Evolutionary conservation across 1,140 invertebrate genomes (phyloP), one percentile per base, ranked within the genome.

Genomic region (Lepidurus packardi): DNA sequence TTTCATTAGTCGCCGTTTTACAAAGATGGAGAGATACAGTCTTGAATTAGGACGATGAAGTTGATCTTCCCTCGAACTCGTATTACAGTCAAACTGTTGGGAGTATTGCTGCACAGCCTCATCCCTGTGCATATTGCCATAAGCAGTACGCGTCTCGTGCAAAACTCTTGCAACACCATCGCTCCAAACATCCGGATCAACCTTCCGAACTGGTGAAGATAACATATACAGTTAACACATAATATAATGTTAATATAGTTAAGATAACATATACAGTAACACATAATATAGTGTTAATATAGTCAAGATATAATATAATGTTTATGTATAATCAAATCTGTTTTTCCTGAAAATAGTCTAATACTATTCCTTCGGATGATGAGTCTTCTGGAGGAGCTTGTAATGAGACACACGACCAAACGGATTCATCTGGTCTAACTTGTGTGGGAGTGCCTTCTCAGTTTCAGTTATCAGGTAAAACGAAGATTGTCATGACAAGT

Each of bases 121-220:
- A 93, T 82, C 86, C 88, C 65, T 95, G 93, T 83, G 87, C 89
- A 76, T 93, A 91, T 89, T 95, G 93, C 84, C 91, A 93, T 83
- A 93, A 93, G 82, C 92, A 95, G 82, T 94, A 94, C 84, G 92
- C 93, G 2, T 90, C 90, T 80, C 92, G 92, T 83, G 92, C 92
- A 2, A 94, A 94, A 83, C 85, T 95, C 6, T 84, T 93, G 79
- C 91, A 93, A 82, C 93, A 95, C 85, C 91, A 93, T 83, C 87
- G 92, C 1, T 92, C 92, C 80, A 91, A 92, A 75, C 93, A 94
- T 83, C 83, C 88, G 11, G 85, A 88, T 53, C 77, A 87, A 41
- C 84, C 87, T 73, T 84, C 85, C 9, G 76, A 80, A 74, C 13
- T 65, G 53, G 53, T 65, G 8, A 13, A n/a, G 6, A 11, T 47